Percentiles rank a stretch among this genome's conserved stretches.
These are phyloP conservation scores for Apis florea DNA, from an alignment of 1,140 invertebrate genomes.

Conservation along the genomic window DNA sequence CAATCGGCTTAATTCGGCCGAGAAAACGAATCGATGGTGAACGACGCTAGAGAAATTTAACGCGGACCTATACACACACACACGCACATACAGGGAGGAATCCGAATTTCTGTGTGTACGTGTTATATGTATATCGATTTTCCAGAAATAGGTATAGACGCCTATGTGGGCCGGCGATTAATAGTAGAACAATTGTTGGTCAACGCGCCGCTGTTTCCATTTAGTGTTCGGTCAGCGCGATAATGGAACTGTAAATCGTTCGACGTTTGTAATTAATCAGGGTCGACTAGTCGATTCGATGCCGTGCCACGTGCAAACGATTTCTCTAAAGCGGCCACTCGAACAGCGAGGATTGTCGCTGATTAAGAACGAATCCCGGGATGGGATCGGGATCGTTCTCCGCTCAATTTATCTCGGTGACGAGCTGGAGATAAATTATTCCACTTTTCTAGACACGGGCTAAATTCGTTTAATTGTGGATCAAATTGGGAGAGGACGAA, in stretches of 20 bases:
- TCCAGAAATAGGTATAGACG: slow-evolving; percentile 19
- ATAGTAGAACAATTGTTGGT: slow-evolving; percentile 51
- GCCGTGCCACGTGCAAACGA: slow-evolving; percentile 31
- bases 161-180: slow-evolving; percentile 39
- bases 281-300: slow-evolving; percentile 45
- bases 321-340: slow-evolving; percentile 19
- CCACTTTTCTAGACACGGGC: background rate
- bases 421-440: background rate
- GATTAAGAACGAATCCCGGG: background rate
- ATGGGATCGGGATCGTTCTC: background rate
- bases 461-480: background rate
- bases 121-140: slow-evolving; percentile 33
- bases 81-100: background rate
- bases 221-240: slow-evolving; percentile 46
- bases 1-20: slow-evolving; percentile 23
- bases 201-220: slow-evolving; percentile 49
- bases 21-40: slow-evolving; percentile 11
- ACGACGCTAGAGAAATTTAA: slow-evolving; percentile 4
- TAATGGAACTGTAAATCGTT: slow-evolving; percentile 58
- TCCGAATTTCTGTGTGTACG: background rate
- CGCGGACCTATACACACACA: background rate
- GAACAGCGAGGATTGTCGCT: slow-evolving; percentile 16
- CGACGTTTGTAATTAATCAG: slow-evolving; percentile 58
- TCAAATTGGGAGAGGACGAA: background rate
- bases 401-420: background rate